Percentiles rank a stretch among this genome's conserved stretches.
These are phyloP conservation scores for Sceloporus tristichus DNA, from an alignment of 2,113 vertebrate species.

Conservation along the genomic window DNA sequence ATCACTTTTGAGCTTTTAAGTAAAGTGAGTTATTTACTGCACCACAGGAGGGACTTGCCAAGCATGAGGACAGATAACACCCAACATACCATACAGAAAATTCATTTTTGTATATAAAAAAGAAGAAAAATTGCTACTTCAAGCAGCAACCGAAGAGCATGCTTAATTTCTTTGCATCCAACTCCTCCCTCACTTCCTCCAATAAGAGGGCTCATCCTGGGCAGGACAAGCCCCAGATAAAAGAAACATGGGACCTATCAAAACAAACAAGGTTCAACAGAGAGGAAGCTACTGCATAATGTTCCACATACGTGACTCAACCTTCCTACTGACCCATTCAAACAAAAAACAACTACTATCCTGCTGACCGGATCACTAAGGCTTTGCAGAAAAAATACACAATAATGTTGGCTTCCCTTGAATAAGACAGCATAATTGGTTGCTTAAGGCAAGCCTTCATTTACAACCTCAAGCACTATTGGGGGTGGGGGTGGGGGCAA, in stretches of 20 bases:
- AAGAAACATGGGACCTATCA: background rate
- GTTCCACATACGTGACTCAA: background rate
- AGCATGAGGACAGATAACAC: background rate
- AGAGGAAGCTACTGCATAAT: conserved; percentile 3
- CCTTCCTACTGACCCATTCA: conserved; percentile 11
- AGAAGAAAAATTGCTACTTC: background rate
- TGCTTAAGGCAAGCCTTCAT: background rate
- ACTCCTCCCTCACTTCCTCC: background rate
- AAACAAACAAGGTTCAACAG: background rate
- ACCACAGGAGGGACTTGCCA: background rate
- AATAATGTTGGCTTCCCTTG: background rate
- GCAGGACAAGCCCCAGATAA: background rate
- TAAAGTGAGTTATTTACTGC: background rate
- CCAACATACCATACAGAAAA: background rate
- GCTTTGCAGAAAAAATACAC: background rate
- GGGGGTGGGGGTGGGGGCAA: too few species aligned
- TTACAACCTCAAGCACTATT: background rate
- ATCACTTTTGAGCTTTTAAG: background rate
- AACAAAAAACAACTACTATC: background rate
- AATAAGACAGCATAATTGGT: background rate
- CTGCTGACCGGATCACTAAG: background rate
- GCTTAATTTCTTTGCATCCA: background rate
- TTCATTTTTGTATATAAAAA: background rate
- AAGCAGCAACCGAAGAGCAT: background rate
- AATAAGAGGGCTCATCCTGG: background rate